Evolutionary conservation across 2,797 vertebrate species (phyloP), one percentile per base, ranked within the genome.

Genomic region (Phaenicophaeus curvirostris): DNA sequence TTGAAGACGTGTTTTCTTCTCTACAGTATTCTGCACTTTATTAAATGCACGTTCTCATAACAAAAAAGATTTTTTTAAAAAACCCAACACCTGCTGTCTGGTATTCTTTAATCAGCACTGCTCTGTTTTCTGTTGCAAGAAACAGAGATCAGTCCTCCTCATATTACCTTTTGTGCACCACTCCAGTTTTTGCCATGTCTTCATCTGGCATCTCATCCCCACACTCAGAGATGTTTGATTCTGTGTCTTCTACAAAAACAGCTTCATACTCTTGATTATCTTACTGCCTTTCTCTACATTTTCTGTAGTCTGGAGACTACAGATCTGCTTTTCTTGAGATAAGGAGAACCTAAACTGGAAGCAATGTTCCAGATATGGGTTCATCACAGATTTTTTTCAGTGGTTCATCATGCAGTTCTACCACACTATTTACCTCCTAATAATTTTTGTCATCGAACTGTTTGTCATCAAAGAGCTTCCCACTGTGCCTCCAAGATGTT

Each of bases 401-500:
- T 54, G 30, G 46, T 83, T 89, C 82, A 50, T 75, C 58, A 57
- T 11, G 53, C 14, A 5, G 4, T 67, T 83, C 50, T 6, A 63
- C 41, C 44, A 59, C 0, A 3, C 41, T 66, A 50, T 83, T 92
- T 85, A 37, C 19, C 58, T 80, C 46, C 46, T 50, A 85, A 51
- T 65, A 91, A 77, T 83, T 87, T 93, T 42, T 11, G 10, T 42
- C 17, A 42, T 42, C 15, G 15, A 42, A 39, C 17, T 58, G 30
- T 87, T 87, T 89, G 58, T 83, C 53, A 72, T 15, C 6, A 17
- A 87, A 82, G 41, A 83, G 62, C 73, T 85, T 85, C 75, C 67
- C 59, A 87, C 74, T 87, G 69, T 89, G 69, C 35, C 55, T 89
- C 71, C 77, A 93, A 66, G 59, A 89, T 76, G 48, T 82, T 92